These are phyloP conservation scores for Allolobophora icterica DNA, from an alignment of 2,888 invertebrate genomes.

Conservation along the genomic window DNA sequence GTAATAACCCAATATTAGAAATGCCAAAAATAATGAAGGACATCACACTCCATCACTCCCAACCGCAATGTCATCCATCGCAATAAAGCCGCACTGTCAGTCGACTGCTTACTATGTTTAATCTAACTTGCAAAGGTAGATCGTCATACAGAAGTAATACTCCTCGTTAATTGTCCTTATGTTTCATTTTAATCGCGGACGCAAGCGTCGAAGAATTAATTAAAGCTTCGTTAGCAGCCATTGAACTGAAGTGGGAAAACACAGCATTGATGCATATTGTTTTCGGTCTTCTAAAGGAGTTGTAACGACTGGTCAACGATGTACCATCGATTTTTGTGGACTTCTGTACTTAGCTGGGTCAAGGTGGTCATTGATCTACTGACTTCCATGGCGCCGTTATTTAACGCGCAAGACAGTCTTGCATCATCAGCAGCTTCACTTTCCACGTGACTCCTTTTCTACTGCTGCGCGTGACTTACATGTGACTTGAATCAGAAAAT, in stretches of 20 bases:
- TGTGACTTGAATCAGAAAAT: no score
- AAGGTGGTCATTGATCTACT: no score
- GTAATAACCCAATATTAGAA: no score
- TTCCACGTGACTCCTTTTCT: no score
- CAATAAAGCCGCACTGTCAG: background rate
- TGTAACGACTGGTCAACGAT: background rate
- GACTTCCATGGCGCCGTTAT: no score
- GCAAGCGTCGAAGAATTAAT: background rate
- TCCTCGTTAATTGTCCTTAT: background rate
- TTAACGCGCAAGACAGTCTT: no score
- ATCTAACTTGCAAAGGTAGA: background rate
- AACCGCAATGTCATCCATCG: no score
- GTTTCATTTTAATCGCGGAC: background rate
- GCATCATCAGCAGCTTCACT: no score
- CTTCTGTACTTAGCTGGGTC: no score
- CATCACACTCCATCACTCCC: background rate
- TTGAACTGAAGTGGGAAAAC: background rate
- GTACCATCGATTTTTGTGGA: background rate
- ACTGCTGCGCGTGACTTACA: no score
- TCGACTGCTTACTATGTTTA: background rate
- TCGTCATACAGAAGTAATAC: background rate
- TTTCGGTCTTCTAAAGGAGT: background rate
- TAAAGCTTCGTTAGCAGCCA: background rate
- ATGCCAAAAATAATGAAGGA: background rate
- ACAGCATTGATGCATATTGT: background rate